These are phyloP conservation scores for Trichogramma dendrolimi DNA, from an alignment of 2,888 invertebrate genomes.

Conservation along the genomic window DNA sequence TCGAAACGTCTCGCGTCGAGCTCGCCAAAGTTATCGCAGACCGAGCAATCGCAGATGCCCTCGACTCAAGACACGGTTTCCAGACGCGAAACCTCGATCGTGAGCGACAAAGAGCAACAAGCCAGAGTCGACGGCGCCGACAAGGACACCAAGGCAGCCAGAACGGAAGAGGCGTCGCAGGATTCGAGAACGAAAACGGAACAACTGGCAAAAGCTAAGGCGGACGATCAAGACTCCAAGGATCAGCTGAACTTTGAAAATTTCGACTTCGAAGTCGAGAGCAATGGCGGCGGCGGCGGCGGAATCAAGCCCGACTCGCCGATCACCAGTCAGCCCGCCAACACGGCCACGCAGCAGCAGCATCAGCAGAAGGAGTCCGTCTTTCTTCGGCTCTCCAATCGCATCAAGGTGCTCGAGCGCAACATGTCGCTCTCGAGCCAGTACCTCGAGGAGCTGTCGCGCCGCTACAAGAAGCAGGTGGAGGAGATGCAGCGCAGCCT, in stretches of 20 bases:
- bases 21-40: background rate
- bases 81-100: background rate
- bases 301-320: slow-evolving; percentile 49
- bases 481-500: slow-evolving; percentile 88
- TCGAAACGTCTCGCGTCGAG: background rate
- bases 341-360: slow-evolving; percentile 53
- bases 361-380: slow-evolving; percentile 82
- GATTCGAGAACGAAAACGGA: slow-evolving; percentile 2
- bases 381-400: slow-evolving; percentile 91
- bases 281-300: slow-evolving; percentile 29
- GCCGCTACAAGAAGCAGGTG: slow-evolving; percentile 91
- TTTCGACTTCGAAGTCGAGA: slow-evolving; percentile 47
- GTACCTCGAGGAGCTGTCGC: slow-evolving; percentile 92
- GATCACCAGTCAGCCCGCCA: slow-evolving; percentile 46
- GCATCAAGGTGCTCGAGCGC: slow-evolving; percentile 91
- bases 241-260: slow-evolving; percentile 46
- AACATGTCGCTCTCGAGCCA: slow-evolving; percentile 96
- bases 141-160: background rate
- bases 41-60: background rate
- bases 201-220: slow-evolving; percentile 12
- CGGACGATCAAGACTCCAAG: slow-evolving; percentile 23
- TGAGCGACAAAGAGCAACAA: background rate
- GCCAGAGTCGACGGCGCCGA: background rate
- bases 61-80: background rate
- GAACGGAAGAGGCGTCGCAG: slow-evolving; percentile 10